These are phyloP conservation scores for Gymnocypris eckloni DNA, from an alignment of 2,797 vertebrate species.

Conservation along the genomic window DNA sequence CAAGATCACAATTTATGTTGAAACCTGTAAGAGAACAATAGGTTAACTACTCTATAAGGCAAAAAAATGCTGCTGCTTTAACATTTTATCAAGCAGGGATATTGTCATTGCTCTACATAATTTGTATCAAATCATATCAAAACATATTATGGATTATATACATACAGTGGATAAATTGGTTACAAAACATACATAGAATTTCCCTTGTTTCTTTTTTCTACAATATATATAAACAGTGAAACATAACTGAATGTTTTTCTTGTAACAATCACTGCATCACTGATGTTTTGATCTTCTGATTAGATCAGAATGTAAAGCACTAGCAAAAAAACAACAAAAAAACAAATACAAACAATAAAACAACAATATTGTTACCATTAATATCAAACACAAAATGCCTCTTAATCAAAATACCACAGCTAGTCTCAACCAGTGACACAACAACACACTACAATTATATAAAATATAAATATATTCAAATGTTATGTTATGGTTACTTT, in stretches of 20 bases:
- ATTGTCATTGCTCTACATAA: neutral
- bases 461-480: constrained; percentile 14
- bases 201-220: neutral
- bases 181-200: neutral
- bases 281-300: constrained; percentile 32
- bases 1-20: neutral
- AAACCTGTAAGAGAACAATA: neutral
- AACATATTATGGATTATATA: neutral
- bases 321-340: neutral
- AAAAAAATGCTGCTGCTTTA: neutral
- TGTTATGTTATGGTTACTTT: neutral
- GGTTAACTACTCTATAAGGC: neutral
- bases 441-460: constrained; percentile 16
- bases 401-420: neutral
- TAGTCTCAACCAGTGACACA: neutral
- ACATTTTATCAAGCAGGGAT: neutral
- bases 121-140: neutral
- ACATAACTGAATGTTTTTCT: neutral
- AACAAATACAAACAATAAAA: neutral
- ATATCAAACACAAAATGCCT: constrained; percentile 17
- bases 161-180: neutral
- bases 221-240: neutral
- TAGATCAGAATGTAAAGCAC: neutral
- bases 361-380: constrained; percentile 30
- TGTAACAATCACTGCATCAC: constrained; percentile 20